phyloP scores from a whole-genome alignment of 1,140 invertebrate genomes.

The Lutraria rhynchaena region DNA sequence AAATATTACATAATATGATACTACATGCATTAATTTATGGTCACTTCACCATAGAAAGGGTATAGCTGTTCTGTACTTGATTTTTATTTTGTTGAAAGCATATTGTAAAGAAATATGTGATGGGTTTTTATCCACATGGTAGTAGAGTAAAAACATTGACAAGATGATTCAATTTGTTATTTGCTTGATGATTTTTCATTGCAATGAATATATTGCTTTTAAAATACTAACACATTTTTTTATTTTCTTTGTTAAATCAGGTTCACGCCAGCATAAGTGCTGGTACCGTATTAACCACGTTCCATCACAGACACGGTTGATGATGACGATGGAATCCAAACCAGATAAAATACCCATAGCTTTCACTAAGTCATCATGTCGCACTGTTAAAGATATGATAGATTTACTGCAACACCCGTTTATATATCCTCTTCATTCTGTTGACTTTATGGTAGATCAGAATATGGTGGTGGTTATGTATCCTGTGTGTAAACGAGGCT shows the following conservation, averaged over 20 bases:
- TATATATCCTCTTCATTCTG: slow-evolving; percentile 47
- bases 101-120: too few species aligned
- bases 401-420: slow-evolving; percentile 44
- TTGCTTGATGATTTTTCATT: too few species aligned
- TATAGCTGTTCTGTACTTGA: too few species aligned
- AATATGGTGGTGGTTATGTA: slow-evolving; percentile 48
- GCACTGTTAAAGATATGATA: slow-evolving; percentile 43
- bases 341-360: slow-evolving; percentile 16
- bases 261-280: slow-evolving; percentile 24
- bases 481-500: slow-evolving; percentile 19
- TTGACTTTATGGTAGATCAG: slow-evolving; percentile 55
- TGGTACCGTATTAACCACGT: slow-evolving; percentile 24
- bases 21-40: too few species aligned
- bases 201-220: too few species aligned
- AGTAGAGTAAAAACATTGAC: too few species aligned
- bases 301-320: background rate
- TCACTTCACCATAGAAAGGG: too few species aligned
- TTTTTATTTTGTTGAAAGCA: too few species aligned
- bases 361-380: background rate
- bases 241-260: slow-evolving; percentile 17
- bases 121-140: too few species aligned
- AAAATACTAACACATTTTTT: too few species aligned
- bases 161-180: too few species aligned
- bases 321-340: slow-evolving; percentile 42
- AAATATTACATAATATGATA: too few species aligned